phyloP scores from a whole-genome alignment of 2,113 vertebrate species.

The Macrotis lagotis region DNA sequence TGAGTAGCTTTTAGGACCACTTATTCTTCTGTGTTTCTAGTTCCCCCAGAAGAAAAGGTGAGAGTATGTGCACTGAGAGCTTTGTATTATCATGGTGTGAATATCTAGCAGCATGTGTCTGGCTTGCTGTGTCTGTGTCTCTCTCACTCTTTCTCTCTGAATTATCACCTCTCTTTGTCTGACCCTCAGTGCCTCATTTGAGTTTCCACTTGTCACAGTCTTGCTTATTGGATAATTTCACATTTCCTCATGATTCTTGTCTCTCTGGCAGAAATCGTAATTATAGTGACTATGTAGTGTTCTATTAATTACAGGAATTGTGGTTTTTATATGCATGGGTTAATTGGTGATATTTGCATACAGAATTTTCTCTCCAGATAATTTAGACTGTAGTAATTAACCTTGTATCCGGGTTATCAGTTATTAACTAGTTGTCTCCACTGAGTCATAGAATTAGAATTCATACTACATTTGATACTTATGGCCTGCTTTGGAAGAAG shows the following conservation, averaged over 20 bases:
- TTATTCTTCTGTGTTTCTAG: constrained; percentile 41
- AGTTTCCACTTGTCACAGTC: constrained; percentile 56
- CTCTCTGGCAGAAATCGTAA: constrained; percentile 56
- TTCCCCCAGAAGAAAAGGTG: constrained; percentile 60
- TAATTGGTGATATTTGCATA: constrained; percentile 69
- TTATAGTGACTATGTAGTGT: constrained; percentile 67
- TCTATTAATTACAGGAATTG: constrained; percentile 76
- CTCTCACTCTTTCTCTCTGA: background rate
- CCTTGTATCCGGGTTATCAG: constrained; percentile 60
- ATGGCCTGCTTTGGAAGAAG: background rate
- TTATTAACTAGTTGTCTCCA: constrained; percentile 54
- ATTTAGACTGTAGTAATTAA: constrained; percentile 66
- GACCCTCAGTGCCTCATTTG: constrained; percentile 53
- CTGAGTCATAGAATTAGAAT: constrained; percentile 24
- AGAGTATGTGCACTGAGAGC: constrained; percentile 48
- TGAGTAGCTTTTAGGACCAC: constrained; percentile 56
- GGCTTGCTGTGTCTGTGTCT: background rate
- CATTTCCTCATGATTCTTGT: constrained; percentile 51
- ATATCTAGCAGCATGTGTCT: background rate
- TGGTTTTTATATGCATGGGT: constrained; percentile 62
- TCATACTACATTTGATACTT: constrained; percentile 11
- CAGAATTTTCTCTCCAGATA: constrained; percentile 68
- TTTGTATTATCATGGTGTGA: constrained; percentile 28
- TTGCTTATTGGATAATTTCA: constrained; percentile 65
- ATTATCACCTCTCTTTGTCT: constrained; percentile 13